Percentiles rank a stretch among this genome's conserved stretches.
Evolutionary conservation across 35 echinoderm and acorn worm species (phyloP).

Genomic region (Chiridota heheva): DNA sequence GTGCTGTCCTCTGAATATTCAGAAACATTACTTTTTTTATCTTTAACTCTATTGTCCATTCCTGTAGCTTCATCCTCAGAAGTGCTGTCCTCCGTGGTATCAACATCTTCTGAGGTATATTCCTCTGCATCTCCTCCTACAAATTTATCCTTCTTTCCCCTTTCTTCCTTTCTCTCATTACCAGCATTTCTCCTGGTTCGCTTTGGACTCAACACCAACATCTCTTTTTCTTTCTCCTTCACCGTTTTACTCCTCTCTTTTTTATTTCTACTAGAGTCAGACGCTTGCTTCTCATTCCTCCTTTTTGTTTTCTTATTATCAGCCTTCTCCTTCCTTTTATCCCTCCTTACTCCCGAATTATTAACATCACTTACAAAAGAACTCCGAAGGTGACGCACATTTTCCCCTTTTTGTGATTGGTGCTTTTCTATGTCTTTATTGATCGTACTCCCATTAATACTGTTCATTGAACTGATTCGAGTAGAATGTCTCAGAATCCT

Average conservation of each 20-base stretch:
- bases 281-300: neutral
- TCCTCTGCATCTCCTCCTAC: neutral
- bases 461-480: no score
- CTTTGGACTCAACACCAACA: neutral
- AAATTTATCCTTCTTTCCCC: no score
- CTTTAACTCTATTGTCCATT: neutral
- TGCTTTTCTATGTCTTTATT: no score
- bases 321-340: neutral
- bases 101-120: neutral
- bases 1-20: no score
- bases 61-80: neutral
- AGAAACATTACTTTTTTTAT: no score
- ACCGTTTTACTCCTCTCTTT: neutral
- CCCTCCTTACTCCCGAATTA: neutral
- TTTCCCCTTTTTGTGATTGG: no score
- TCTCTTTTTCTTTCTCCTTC: neutral
- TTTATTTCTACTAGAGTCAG: neutral
- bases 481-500: no score
- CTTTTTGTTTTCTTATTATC: neutral
- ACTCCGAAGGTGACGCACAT: no score
- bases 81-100: neutral
- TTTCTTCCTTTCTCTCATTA: neutral
- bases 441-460: no score
- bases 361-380: no score
- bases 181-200: neutral